Base-by-base conservation (phyloP, 2,888 invertebrate genomes). In the Thyatira batis region DNA sequence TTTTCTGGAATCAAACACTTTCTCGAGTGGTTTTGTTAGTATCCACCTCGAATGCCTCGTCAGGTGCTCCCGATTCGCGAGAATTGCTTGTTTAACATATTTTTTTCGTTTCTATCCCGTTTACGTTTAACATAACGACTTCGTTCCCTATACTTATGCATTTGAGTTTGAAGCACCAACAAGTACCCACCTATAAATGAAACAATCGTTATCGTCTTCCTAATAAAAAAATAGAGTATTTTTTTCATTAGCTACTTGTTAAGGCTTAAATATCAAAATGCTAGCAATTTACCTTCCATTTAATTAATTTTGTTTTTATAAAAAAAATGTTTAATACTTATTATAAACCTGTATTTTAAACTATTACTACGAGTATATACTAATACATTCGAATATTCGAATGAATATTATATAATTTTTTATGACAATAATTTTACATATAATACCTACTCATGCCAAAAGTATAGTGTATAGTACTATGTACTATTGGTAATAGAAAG, bases 61-160 rank as follows among this genome's bases (percentile, higher is more conserved):
- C 85, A 87, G 84, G 80, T 84, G 80, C 76, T 83, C 78, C 72
- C 78, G 82, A 82, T 82, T 80, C 77, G 73, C 81, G 82, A 69
- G 83, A 87, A 87, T 87, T 83, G 87, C 87, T 88, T 89, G 87
- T 86, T 88, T 85, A 85, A 85, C 87, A 88, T 88, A 87, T 88
- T 86, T 87, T 67, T 85, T 84, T 80, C 81, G 78, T 76, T 83
- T 82, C 76, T 80, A 81, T 82, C 80, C 82, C 84, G 77, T 82
- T 82, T 80, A 79, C 82, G 76, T 80, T 82, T 80, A 82, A 65
- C 78, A 81, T 84, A 87, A 87, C 85, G 82, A 84, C 77, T 79
- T 78, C 63, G 73, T 70, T 78, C 72, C 72, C 65, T 73, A 76
- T 27, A 48, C 27, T 82, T 78, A 75, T 75, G 74, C 79, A 73